phyloP scores from a whole-genome alignment of 2,113 vertebrate species.

The Alces alces region DNA sequence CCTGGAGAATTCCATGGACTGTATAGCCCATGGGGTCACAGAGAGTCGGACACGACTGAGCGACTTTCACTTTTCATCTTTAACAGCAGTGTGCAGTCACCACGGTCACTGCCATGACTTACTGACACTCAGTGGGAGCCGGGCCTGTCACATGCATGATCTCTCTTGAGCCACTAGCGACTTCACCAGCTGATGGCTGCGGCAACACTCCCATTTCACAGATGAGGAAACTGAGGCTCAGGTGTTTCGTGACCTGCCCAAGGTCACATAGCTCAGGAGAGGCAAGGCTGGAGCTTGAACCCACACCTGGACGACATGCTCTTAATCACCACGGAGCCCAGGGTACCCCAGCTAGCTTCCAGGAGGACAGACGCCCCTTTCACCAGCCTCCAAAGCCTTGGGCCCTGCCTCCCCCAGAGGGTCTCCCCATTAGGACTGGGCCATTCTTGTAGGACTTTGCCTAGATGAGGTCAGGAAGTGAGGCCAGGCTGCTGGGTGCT shows the following conservation, averaged over 20 bases:
- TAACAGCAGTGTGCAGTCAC: background rate
- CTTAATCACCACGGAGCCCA: background rate
- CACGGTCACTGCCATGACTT: background rate
- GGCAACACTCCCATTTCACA: background rate
- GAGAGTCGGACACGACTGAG: background rate
- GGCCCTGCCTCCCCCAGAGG: background rate
- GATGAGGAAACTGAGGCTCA: background rate
- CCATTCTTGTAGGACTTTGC: background rate
- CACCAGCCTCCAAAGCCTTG: background rate
- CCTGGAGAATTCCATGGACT: background rate
- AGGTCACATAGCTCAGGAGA: background rate
- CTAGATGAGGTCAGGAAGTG: background rate
- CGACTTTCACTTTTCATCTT: background rate
- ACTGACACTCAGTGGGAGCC: background rate
- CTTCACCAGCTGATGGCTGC: background rate
- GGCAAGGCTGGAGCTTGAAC: background rate
- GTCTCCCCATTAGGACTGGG: background rate
- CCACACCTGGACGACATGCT: background rate
- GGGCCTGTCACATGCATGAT: fast-evolving
- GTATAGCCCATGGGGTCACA: background rate
- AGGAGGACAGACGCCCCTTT: background rate
- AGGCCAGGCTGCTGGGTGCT: background rate
- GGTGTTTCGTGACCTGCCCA: background rate
- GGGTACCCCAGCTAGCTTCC: background rate
- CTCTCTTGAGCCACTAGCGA: background rate